These are phyloP conservation scores for Verasper variegatus DNA, from an alignment of 2,113 vertebrate species.

Conservation along the genomic window DNA sequence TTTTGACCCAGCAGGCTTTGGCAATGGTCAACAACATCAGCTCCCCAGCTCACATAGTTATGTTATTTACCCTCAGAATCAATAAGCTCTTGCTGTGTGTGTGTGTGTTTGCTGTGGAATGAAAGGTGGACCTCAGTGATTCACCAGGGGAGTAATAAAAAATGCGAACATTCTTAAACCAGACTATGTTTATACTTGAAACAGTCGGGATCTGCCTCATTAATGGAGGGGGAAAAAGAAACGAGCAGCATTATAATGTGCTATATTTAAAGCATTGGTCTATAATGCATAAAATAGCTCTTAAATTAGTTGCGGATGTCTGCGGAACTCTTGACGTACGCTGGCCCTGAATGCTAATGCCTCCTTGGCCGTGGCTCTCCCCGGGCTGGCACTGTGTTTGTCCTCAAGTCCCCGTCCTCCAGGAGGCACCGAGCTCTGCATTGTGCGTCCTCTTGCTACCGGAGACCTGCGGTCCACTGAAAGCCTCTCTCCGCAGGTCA, in stretches of 20 bases:
- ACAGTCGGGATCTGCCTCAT: neutral
- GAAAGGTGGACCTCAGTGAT: slow-evolving; percentile 11
- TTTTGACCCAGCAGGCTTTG: slow-evolving; percentile 75
- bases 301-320: slow-evolving; percentile 14
- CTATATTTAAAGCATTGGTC: neutral
- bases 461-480: slow-evolving; percentile 47
- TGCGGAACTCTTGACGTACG: neutral
- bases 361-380: slow-evolving; percentile 34
- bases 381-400: slow-evolving; percentile 36
- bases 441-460: slow-evolving; percentile 39
- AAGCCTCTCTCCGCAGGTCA: slow-evolving; percentile 57
- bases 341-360: slow-evolving; percentile 49
- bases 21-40: slow-evolving; percentile 76
- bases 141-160: slow-evolving; percentile 5
- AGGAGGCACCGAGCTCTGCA: slow-evolving; percentile 39
- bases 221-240: neutral
- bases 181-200: slow-evolving; percentile 6
- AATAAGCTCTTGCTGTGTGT: slow-evolving; percentile 60
- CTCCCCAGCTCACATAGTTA: slow-evolving; percentile 48
- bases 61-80: slow-evolving; percentile 74
- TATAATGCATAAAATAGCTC: neutral
- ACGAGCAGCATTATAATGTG: neutral
- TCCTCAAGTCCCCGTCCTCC: slow-evolving; percentile 34
- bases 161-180: slow-evolving; percentile 3
- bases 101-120: neutral